phyloP scores from a whole-genome alignment of 2,888 invertebrate species.

The Xestia rhomboidea region DNA sequence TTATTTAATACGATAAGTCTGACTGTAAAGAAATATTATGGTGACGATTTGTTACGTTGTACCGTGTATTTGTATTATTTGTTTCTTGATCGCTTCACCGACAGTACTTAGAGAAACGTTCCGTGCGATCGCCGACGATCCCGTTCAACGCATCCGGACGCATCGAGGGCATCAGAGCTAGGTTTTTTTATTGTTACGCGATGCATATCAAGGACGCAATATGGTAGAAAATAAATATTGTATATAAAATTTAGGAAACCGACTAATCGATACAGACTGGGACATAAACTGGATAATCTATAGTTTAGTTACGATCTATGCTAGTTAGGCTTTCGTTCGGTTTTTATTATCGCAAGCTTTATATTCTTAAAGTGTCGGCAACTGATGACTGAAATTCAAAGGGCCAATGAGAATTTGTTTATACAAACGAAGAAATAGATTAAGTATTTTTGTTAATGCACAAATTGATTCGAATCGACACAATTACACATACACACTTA shows the following conservation, averaged over 20 bases:
- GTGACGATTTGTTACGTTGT: slow-evolving; percentile 86
- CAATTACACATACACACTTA: slow-evolving; percentile 68
- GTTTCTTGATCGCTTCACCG: slow-evolving; percentile 87
- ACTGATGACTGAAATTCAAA: slow-evolving; percentile 88
- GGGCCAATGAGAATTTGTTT: slow-evolving; percentile 87
- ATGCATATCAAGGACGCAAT: slow-evolving; percentile 91
- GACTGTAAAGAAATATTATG: slow-evolving; percentile 87
- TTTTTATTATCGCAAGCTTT: slow-evolving; percentile 88
- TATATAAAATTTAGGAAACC: slow-evolving; percentile 88
- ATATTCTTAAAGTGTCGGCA: slow-evolving; percentile 85
- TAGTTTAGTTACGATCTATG: slow-evolving; percentile 89
- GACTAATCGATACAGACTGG: slow-evolving; percentile 89
- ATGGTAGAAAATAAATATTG: slow-evolving; percentile 91
- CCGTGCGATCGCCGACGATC: slow-evolving; percentile 74
- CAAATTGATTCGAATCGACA: slow-evolving; percentile 80
- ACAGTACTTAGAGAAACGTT: slow-evolving; percentile 85
- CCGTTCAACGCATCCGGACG: slow-evolving; percentile 79
- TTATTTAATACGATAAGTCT: slow-evolving; percentile 90
- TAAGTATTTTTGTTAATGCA: slow-evolving; percentile 84
- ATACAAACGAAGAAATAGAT: slow-evolving; percentile 77
- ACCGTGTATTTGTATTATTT: slow-evolving; percentile 86
- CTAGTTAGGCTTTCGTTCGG: slow-evolving; percentile 89
- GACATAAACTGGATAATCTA: slow-evolving; percentile 86
- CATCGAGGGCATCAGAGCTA: slow-evolving; percentile 88
- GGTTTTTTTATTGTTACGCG: slow-evolving; percentile 91